Base-by-base conservation (phyloP, 30 jellyfish, hydroid and myxozoan species). In the Pelagia noctiluca region DNA sequence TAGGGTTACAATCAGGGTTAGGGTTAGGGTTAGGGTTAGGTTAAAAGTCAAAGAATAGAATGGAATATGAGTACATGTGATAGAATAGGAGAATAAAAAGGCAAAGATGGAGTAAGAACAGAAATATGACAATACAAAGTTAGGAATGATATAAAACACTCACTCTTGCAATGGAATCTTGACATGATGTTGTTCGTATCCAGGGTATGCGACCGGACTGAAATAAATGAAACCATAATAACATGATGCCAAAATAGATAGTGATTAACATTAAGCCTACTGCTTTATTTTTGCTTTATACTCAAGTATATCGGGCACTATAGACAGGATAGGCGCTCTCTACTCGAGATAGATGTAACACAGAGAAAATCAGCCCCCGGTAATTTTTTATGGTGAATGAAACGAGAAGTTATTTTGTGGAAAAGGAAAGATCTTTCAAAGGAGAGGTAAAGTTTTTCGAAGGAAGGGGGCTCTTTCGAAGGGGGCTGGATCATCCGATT, bases 151-250 rank as follows among this genome's bases (percentile, higher is more conserved):
- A 52, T 5, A 24, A 16, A 3, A 37, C 29, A 84, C 95, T 84
- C 47, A 84, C 95, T 84, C 87, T 46, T 73, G 71, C 49, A 84
- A 23, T 18, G 95, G 95, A 13, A 84, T 28, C 78, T 84, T 84
- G 53, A 37, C 88, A 3, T 79, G 87, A 2, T 63, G 84, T 62
- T 74, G 83, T 33, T 84, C 88, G 49, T 84, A 84, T n/a, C 88
- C 77, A 12, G 95, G 95, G 81, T 84, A 84, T 13, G 78, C 53
- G 54, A 19, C 63, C 63, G 31, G 66, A 21, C 46, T 26, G 5
- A 38, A 10, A 16, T 34, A 18, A 37, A 78, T 16, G 23, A 0
- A 26, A 47, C 2, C 0, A 26, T 21, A 22, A 38, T 29, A 11
- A n/a, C 0, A 47, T 12, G 19, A 70, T 36, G 10, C 18, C 22